Percentiles rank a stretch among this genome's conserved stretches.
These are phyloP conservation scores for Tetanocera ferruginea DNA, from an alignment of 2,888 invertebrate genomes.

Conservation along the genomic window DNA sequence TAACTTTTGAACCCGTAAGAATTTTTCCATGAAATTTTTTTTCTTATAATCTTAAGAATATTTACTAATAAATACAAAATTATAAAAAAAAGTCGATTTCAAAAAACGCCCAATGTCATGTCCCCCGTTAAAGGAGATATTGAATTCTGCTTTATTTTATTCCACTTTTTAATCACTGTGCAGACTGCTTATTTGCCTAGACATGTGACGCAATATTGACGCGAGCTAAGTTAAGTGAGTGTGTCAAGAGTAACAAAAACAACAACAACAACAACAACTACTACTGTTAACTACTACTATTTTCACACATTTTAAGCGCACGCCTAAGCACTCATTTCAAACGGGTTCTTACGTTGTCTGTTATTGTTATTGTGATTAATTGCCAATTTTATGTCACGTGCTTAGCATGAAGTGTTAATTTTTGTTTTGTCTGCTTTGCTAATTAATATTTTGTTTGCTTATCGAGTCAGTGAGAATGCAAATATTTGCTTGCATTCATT, in stretches of 20 bases:
- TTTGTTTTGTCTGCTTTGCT: background rate
- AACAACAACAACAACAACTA: background rate
- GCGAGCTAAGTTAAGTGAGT: background rate
- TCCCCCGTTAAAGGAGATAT: too few relatives aligned
- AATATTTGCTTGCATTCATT: background rate
- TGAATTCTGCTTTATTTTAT: too few relatives aligned
- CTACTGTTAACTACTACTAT: background rate
- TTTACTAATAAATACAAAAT: too few relatives aligned
- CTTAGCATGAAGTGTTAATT: background rate
- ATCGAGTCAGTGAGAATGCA: background rate
- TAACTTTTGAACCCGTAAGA: too few relatives aligned
- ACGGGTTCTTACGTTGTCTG: background rate
- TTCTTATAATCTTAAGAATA: too few relatives aligned
- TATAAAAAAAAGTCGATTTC: background rate
- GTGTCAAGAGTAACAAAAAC: background rate
- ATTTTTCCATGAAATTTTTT: too few relatives aligned
- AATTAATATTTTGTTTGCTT: background rate
- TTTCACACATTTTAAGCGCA: background rate
- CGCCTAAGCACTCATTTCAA: background rate
- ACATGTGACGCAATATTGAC: background rate
- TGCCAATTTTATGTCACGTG: background rate
- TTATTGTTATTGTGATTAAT: background rate
- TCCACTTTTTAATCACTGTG: too few relatives aligned
- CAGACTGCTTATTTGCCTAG: background rate
- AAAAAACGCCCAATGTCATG: too few relatives aligned